Percentiles rank a stretch among this genome's conserved stretches.
phyloP scores from a whole-genome alignment of 2,797 vertebrate genomes.

The Anabas testudineus region DNA sequence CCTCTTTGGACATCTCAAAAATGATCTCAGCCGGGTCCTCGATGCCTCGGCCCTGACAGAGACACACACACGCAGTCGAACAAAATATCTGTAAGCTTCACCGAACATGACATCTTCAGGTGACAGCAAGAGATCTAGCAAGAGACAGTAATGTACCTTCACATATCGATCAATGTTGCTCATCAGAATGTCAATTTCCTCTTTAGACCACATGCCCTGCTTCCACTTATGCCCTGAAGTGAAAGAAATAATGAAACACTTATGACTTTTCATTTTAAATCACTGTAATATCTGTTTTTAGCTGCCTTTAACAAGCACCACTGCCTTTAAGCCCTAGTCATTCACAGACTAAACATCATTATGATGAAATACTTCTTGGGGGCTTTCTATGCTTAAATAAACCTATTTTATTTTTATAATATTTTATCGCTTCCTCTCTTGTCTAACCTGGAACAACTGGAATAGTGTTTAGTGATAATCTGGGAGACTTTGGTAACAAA shows the following conservation, averaged over 20 bases:
- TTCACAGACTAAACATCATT: no score
- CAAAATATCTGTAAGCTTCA: background rate
- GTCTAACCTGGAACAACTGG: no score
- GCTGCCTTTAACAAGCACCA: no score
- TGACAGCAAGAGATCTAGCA: background rate
- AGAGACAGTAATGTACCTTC: slow-evolving; percentile 84
- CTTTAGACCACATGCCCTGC: slow-evolving; percentile 99
- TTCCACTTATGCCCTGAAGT: slow-evolving; percentile 97
- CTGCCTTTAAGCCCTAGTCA: no score
- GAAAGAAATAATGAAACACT: background rate
- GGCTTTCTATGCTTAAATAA: no score
- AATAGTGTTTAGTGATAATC: no score
- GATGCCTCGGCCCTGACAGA: slow-evolving; percentile 90
- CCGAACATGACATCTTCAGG: background rate
- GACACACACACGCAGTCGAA: background rate
- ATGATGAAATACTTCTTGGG: no score
- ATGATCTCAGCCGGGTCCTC: slow-evolving; percentile 98
- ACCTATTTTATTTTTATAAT: no score
- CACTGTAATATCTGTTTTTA: no score
- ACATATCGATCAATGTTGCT: slow-evolving; percentile 96
- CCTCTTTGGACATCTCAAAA: slow-evolving; percentile 99
- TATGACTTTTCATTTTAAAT: no score
- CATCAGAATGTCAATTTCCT: slow-evolving; percentile 98
- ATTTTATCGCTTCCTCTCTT: no score
- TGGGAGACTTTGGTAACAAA: no score